Evolutionary conservation across 2,888 invertebrate species (phyloP).

Genomic region (Hofmannophila pseudospretella): DNA sequence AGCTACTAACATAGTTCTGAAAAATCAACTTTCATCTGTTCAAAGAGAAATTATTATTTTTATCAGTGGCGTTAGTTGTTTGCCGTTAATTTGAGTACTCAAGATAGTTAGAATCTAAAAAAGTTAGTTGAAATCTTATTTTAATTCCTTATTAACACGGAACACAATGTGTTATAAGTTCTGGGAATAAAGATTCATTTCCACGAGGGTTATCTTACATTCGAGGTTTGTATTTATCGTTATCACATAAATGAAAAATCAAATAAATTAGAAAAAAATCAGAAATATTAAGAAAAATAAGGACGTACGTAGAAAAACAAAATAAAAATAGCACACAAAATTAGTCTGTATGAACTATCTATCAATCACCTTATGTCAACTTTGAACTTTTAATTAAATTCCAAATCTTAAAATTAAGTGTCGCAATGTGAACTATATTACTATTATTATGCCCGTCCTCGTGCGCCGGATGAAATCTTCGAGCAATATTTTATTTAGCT

Average conservation of each 20-base stretch:
- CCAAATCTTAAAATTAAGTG: slow-evolving; percentile 68
- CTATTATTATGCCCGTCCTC: too few species aligned
- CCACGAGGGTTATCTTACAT: slow-evolving; percentile 58
- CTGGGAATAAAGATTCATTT: slow-evolving; percentile 56
- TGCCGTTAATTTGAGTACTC: too few species aligned
- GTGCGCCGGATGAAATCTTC: too few species aligned
- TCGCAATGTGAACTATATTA: slow-evolving; percentile 54
- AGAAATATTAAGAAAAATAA: slow-evolving; percentile 51
- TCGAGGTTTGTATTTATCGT: slow-evolving; percentile 69
- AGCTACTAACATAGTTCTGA: too few species aligned
- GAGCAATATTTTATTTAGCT: too few species aligned
- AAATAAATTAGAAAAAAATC: slow-evolving; percentile 74
- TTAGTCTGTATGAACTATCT: slow-evolving; percentile 65
- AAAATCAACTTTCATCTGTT: too few species aligned
- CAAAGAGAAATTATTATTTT: too few species aligned
- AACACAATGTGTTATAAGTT: slow-evolving; percentile 50
- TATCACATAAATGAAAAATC: slow-evolving; percentile 62
- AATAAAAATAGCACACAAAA: slow-evolving; percentile 63
- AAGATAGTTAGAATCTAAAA: slow-evolving; percentile 42
- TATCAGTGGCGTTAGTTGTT: too few species aligned
- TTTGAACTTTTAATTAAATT: slow-evolving; percentile 71
- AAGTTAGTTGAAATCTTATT: slow-evolving; percentile 59
- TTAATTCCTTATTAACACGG: slow-evolving; percentile 38
- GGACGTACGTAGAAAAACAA: slow-evolving; percentile 58
- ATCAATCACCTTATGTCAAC: slow-evolving; percentile 64